Base-by-base conservation (phyloP, 2,113 vertebrate species). In the Maccullochella peelii region DNA sequence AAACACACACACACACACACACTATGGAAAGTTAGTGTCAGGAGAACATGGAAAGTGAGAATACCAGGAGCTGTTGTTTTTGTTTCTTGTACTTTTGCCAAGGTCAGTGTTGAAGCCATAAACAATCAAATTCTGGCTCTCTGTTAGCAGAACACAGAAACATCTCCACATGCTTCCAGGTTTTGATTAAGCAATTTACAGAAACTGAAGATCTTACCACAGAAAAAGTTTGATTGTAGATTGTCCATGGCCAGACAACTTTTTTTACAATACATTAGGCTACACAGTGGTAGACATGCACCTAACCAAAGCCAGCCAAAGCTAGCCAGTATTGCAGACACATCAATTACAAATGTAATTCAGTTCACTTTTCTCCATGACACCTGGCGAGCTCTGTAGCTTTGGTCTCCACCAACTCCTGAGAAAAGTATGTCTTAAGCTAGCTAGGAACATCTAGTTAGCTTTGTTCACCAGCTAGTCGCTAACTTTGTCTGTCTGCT, bases 11-110 rank as follows among this genome's bases (percentile, higher is more conserved):
- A 74, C 83, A 50, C 33, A 66, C 66, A 77, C 80, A 52, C 81
- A 73, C 54, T 5, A 71, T 88, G 89, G 86, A 93, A 93, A 91
- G 82, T 73, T 15, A 52, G 73, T 78, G 88, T 90, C 90, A 94
- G 75, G 82, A 85, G 84, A 90, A 63, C 80, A 90, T 90, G 86
- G 91, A 94, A 92, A 94, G 92, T 87, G 84, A 88, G 66, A 91
- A 80, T 23, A 84, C 59, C 78, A 83, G 78, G 42, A 72, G 78
- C 76, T 68, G 73, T 49, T 84, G 78, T 85, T 91, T 57, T 44
- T 23, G 0, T 33, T 67, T 77, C 12, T 75, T 75, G n/a, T 54
- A 36, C 66, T 76, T 54, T 78, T 61, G 59, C 52, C 61, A 85
- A 84, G 20, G 55, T 88, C 86, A 79, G 72, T 33, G 4, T 79